Evolutionary conservation across 1,140 invertebrate genomes (phyloP).

Genomic region (Brachionus manjavacas): DNA sequence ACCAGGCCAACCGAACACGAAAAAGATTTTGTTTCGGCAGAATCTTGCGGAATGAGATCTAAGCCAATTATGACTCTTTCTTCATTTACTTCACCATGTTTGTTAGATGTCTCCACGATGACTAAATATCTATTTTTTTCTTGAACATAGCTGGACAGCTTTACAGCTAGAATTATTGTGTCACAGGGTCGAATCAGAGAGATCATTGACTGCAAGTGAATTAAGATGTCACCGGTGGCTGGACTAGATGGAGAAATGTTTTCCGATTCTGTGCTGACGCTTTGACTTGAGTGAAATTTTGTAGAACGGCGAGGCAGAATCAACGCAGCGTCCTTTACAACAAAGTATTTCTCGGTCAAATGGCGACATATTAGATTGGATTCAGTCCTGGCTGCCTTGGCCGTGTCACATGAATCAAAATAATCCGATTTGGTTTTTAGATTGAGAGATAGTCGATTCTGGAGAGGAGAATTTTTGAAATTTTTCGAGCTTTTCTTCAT

Average conservation of each 20-base stretch:
- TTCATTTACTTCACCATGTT: background rate
- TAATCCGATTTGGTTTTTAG: conserved; percentile 23
- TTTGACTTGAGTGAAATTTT: background rate
- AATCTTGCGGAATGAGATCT: background rate
- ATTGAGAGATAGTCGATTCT: conserved; percentile 1
- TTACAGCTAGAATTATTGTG: conserved; percentile 38
- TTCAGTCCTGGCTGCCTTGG: background rate
- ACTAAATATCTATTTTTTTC: conserved; percentile 41
- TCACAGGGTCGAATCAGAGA: conserved; percentile 15
- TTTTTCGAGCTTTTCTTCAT: conserved; percentile 20
- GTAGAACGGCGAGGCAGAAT: conserved; percentile 21
- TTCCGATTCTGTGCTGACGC: background rate
- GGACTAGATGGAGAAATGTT: background rate
- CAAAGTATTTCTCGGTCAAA: conserved; percentile 40
- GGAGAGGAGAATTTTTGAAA: conserved; percentile 13
- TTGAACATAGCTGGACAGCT: conserved; percentile 14
- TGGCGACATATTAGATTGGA: background rate
- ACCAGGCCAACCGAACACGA: background rate
- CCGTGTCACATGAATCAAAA: background rate
- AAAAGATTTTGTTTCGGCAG: background rate
- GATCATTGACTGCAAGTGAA: conserved; percentile 41
- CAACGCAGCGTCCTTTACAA: conserved; percentile 29
- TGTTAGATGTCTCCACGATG: conserved; percentile 22
- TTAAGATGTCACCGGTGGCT: conserved; percentile 24
- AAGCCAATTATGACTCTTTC: conserved; percentile 12